These are phyloP conservation scores for Cryptoprocta ferox DNA, from an alignment of 2,797 vertebrate genomes.

Conservation along the genomic window DNA sequence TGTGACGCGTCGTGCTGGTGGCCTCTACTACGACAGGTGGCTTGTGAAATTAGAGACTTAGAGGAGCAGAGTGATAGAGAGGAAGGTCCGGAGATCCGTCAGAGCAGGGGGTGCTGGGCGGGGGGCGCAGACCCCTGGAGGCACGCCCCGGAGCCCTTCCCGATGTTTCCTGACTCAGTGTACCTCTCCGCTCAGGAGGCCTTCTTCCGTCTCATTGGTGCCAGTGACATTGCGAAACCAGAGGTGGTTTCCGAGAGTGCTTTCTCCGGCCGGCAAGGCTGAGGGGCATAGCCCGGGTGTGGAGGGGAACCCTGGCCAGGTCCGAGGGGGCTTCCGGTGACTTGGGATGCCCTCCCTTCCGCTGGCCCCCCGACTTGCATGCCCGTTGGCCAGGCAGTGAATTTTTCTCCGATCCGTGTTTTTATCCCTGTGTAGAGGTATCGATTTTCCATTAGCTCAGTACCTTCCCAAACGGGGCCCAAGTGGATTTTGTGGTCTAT, in stretches of 20 bases:
- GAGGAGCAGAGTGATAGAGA: fast-evolving
- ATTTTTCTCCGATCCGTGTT: not conserved
- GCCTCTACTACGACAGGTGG: not conserved
- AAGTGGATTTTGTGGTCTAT: fast-evolving
- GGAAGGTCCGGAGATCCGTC: fast-evolving
- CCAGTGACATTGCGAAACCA: not conserved
- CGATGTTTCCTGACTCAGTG: fast-evolving
- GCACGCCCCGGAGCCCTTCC: fast-evolving
- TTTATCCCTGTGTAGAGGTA: not conserved
- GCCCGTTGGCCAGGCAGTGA: not conserved
- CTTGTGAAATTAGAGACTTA: not conserved
- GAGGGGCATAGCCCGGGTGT: not conserved
- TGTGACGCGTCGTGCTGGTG: fast-evolving
- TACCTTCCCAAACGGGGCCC: not conserved
- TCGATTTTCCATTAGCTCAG: not conserved
- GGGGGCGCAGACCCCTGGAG: fast-evolving
- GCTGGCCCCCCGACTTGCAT: fast-evolving
- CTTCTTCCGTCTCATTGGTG: not conserved
- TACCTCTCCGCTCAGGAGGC: fast-evolving
- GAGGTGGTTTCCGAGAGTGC: too few relatives aligned
- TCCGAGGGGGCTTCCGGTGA: too few relatives aligned
- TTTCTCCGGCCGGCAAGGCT: not conserved
- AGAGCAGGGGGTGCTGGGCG: fast-evolving
- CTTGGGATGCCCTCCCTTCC: fast-evolving
- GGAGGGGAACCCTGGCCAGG: too few relatives aligned